Evolutionary conservation across 2,113 vertebrate genomes (phyloP).

Genomic region (Callipepla squamata): DNA sequence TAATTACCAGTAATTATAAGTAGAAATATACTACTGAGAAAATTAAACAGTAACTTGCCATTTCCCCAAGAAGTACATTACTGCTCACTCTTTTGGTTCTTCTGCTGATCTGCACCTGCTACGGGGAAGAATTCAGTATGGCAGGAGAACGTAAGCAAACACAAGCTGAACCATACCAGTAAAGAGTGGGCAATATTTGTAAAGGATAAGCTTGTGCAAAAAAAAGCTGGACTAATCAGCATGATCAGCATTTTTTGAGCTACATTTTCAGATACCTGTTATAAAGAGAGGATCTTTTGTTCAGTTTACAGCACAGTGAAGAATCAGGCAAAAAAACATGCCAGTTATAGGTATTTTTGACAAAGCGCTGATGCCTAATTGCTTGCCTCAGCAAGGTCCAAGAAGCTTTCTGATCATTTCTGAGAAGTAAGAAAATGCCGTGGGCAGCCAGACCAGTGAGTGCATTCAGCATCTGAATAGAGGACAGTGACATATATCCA

Average conservation of each 20-base stretch:
- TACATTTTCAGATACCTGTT: neutral
- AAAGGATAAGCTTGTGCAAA: neutral
- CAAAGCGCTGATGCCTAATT: neutral
- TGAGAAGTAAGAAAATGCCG: neutral
- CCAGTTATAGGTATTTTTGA: neutral
- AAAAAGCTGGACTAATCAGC: neutral
- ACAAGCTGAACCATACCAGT: neutral
- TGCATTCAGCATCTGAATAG: neutral
- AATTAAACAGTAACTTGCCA: neutral
- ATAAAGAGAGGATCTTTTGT: neutral
- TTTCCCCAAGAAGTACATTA: neutral
- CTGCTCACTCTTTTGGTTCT: constrained; percentile 15
- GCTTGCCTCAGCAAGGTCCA: neutral
- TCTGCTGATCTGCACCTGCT: constrained; percentile 7
- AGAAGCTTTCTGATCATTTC: neutral
- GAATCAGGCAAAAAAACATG: neutral
- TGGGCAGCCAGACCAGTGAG: neutral
- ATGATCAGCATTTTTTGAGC: neutral
- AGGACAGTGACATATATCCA: neutral
- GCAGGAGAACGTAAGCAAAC: neutral
- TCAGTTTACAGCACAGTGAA: neutral
- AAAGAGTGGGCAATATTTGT: neutral
- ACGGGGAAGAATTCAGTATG: neutral
- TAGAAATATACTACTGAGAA: constrained; percentile 8
- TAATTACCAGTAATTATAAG: constrained; percentile 39